These are phyloP conservation scores for Coranthus polyacanthus DNA, from an alignment of 2,797 vertebrate species.

Conservation along the genomic window DNA sequence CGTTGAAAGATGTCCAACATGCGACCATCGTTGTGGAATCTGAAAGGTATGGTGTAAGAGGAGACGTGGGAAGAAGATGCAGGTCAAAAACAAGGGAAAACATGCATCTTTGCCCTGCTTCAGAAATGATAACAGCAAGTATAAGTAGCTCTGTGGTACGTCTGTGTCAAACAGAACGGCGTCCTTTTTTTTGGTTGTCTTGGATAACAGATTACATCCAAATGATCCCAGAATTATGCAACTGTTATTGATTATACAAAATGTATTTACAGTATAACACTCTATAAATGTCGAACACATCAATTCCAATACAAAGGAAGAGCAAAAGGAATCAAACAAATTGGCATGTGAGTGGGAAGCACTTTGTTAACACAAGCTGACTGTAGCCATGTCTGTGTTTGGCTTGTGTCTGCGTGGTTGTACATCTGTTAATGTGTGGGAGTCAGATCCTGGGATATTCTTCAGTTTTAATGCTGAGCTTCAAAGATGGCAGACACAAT, in stretches of 20 bases:
- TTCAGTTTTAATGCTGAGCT: slow-evolving; percentile 70
- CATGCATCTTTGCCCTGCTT: slow-evolving; percentile 23
- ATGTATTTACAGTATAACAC: slow-evolving; percentile 43
- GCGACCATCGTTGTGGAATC: slow-evolving; percentile 88
- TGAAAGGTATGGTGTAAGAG: slow-evolving; percentile 61
- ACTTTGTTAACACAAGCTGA: slow-evolving; percentile 70
- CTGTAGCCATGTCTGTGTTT: slow-evolving; percentile 59
- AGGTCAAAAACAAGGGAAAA: slow-evolving; percentile 37
- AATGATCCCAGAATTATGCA: slow-evolving; percentile 27
- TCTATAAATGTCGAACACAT: slow-evolving; percentile 63
- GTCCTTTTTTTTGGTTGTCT: slow-evolving; percentile 30
- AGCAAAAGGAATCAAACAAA: slow-evolving; percentile 76
- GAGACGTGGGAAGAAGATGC: slow-evolving; percentile 2
- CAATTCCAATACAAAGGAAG: slow-evolving; percentile 57
- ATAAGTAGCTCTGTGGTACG: slow-evolving; percentile 12
- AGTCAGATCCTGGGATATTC: slow-evolving; percentile 75
- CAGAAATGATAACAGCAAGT: slow-evolving; percentile 35
- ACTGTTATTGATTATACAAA: slow-evolving; percentile 63
- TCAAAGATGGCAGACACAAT: slow-evolving; percentile 75
- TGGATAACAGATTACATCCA: slow-evolving; percentile 39
- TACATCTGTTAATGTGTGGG: slow-evolving; percentile 76
- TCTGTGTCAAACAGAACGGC: slow-evolving; percentile 41
- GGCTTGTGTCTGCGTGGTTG: slow-evolving; percentile 59
- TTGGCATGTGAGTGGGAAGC: slow-evolving; percentile 75
- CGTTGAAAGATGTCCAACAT: slow-evolving; percentile 89